Conservation (phyloP, 2,888 invertebrate species). For the Notodonta ziczac region DNA sequence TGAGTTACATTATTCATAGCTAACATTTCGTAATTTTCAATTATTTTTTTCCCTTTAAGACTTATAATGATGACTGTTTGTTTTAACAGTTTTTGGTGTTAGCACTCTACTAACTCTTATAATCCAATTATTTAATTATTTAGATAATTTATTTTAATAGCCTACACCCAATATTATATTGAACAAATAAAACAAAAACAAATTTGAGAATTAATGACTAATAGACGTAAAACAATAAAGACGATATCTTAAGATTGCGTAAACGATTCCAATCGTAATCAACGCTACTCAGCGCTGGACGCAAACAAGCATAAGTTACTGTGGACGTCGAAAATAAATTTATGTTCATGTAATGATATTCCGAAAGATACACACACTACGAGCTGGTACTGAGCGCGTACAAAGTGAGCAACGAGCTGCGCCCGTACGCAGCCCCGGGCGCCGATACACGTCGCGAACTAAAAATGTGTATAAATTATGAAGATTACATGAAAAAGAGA, state of each 20-base stretch:
- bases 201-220: too few relatives aligned
- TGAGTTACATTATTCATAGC: conserved; percentile 18
- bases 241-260: conserved; percentile 24
- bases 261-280: conserved; percentile 39
- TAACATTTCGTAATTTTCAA: background rate
- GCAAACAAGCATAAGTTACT: conserved; percentile 51
- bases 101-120: too few relatives aligned
- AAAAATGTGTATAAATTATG: conserved; percentile 83
- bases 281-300: conserved; percentile 35
- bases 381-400: conserved; percentile 37
- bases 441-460: conserved; percentile 75
- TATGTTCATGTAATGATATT: conserved; percentile 57
- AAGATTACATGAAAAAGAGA: conserved; percentile 84
- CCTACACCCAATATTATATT: too few relatives aligned
- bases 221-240: conserved; percentile 13
- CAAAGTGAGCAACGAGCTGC: conserved; percentile 38
- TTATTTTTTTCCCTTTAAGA: too few relatives aligned
- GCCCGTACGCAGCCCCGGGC: conserved; percentile 56
- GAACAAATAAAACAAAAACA: too few relatives aligned
- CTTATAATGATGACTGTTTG: too few relatives aligned
- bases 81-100: too few relatives aligned
- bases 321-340: conserved; percentile 49
- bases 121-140: too few relatives aligned
- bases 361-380: conserved; percentile 41
- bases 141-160: too few relatives aligned